Conservation (phyloP, 2,888 invertebrate genomes). For the Malachius bipustulatus region DNA sequence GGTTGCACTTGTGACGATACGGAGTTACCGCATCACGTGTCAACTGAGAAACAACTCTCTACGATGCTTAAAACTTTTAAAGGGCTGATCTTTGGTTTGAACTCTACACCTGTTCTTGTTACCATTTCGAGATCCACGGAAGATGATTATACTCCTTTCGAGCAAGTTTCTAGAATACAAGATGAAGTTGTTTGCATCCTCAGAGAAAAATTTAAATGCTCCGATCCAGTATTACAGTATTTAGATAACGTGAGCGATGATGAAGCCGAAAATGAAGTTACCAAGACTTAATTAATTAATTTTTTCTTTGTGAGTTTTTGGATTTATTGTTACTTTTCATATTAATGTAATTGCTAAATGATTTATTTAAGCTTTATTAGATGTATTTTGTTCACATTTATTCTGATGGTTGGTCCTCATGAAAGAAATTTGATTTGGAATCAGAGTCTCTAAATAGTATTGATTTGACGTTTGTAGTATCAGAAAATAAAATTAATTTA, state of each 20-base stretch:
- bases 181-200: slow-evolving; percentile 49
- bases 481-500: too few relatives aligned
- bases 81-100: slow-evolving; percentile 46
- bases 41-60: slow-evolving; percentile 53
- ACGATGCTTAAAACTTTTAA: slow-evolving; percentile 48
- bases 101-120: slow-evolving; percentile 53
- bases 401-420: too few relatives aligned
- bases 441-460: too few relatives aligned
- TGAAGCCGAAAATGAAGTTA: too few relatives aligned
- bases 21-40: slow-evolving; percentile 75
- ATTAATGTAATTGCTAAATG: too few relatives aligned
- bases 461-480: too few relatives aligned
- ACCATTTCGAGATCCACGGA: slow-evolving; percentile 76
- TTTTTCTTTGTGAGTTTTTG: background rate
- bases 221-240: slow-evolving; percentile 42
- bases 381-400: too few relatives aligned
- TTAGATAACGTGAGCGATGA: too few relatives aligned
- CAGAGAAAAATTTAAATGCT: slow-evolving; percentile 40
- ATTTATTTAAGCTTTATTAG: too few relatives aligned
- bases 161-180: slow-evolving; percentile 74
- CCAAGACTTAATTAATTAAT: background rate
- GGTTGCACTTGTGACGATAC: slow-evolving; percentile 82
- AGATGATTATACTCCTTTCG: slow-evolving; percentile 80
- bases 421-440: too few relatives aligned
- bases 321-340: too few relatives aligned